A percentile compares a stretch with the other conserved stretches of the same genome.
phyloP scores from a whole-genome alignment of 1,140 invertebrate species.

The Dendroctonus ponderosae region DNA sequence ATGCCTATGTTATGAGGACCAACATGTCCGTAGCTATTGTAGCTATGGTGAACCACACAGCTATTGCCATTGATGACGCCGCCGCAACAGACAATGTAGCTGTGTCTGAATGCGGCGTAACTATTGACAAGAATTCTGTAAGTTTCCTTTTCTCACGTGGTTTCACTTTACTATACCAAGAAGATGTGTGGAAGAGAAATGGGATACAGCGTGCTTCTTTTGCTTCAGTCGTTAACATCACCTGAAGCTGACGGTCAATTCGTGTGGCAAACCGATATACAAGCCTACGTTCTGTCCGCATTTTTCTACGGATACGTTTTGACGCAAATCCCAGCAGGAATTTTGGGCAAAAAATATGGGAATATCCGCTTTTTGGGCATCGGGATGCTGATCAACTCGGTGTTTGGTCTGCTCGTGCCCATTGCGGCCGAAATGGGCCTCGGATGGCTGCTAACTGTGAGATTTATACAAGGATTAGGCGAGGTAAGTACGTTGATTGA shows the following conservation, averaged over 20 bases:
- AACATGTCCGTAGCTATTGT: slow-evolving; percentile 97
- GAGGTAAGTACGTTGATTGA: slow-evolving; percentile 65
- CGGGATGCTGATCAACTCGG: slow-evolving; percentile 83
- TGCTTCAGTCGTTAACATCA: background rate
- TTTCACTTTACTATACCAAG: too few relatives aligned
- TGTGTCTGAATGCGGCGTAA: slow-evolving; percentile 58
- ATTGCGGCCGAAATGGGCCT: slow-evolving; percentile 66
- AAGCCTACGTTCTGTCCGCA: slow-evolving; percentile 79
- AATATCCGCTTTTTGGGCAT: slow-evolving; percentile 80
- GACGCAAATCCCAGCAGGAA: slow-evolving; percentile 87
- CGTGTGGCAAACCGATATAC: slow-evolving; percentile 70
- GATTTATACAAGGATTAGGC: slow-evolving; percentile 85
- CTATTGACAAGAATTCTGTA: slow-evolving; percentile 22
- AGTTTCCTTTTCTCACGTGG: background rate
- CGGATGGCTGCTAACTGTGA: slow-evolving; percentile 53
- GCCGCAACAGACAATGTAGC: slow-evolving; percentile 45
- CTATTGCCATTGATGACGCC: slow-evolving; percentile 50
- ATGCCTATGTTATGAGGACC: slow-evolving; percentile 92
- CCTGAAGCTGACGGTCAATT: slow-evolving; percentile 63
- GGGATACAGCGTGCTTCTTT: background rate
- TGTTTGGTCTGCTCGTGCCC: slow-evolving; percentile 77
- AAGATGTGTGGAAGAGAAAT: too few relatives aligned
- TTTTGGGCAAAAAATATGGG: slow-evolving; percentile 79
- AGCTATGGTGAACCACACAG: slow-evolving; percentile 88
- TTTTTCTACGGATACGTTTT: slow-evolving; percentile 91